Evolutionary conservation across 2,888 invertebrate species (phyloP), one percentile per base, ranked within the genome.

Genomic region (Cyaniris semiargus): DNA sequence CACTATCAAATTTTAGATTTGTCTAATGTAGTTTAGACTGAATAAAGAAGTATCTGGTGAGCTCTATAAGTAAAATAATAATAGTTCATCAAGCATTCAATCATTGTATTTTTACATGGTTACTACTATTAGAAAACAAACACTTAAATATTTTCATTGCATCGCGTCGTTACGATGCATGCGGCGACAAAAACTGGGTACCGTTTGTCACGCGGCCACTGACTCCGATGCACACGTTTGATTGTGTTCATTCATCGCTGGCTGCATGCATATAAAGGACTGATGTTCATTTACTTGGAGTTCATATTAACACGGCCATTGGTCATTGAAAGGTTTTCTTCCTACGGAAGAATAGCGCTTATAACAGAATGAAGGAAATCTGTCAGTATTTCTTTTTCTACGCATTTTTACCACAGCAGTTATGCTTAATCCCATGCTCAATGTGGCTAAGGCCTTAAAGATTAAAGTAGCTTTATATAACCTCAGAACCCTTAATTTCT

Each of bases 161-260:
- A 66, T 31, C 66, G 53, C 15, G n/a, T n/a, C n/a, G n/a, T n/a
- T n/a, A n/a, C n/a, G n/a, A n/a, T 66, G 27, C 27, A 66, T 66
- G 27, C 66, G 15, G 66, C 66, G 66, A 27, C 27, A 66, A 31
- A 66, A 66, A 66, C 27, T 66, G 7, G 48, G 27, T 74, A 74
- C 74, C 74, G 74, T 74, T 74, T 72, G 38, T 38, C 74, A 72
- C 21, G 53, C 74, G 74, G 74, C 74, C 53, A 74, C 53, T 74
- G 74, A 74, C 74, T 74, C 74, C 53, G 27, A 53, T 74, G 48
- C 53, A 48, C 48, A 74, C 48, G 7, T 48, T 53, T 74, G 74
- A 74, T 48, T 74, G 53, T 53, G 27, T 74, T 74, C 74, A 74
- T 74, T 74, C 74, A 74, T 53, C 74, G 74, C 13, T 27, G 23